These are phyloP conservation scores for Hippolais icterina DNA, from an alignment of 2,113 vertebrate genomes.

Conservation along the genomic window DNA sequence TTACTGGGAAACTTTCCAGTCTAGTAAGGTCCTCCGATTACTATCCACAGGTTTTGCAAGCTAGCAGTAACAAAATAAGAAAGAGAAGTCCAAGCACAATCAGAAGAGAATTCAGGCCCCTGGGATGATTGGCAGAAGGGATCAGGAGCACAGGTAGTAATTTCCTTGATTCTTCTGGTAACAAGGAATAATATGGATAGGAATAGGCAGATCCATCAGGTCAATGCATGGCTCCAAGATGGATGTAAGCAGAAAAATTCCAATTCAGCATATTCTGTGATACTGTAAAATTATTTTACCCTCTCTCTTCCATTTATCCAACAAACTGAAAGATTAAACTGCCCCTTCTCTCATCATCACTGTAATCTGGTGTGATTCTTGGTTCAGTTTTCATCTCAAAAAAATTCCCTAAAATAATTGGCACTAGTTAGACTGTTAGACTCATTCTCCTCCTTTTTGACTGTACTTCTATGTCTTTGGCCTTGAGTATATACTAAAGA, in stretches of 20 bases:
- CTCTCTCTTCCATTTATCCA: not conserved
- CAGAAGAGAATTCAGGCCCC: not conserved
- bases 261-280: not conserved
- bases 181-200: not conserved
- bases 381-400: not conserved
- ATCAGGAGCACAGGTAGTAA: not conserved
- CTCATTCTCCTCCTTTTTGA: not conserved
- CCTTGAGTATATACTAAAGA: rapidly evolving
- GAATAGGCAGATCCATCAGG: not conserved
- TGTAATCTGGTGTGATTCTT: not conserved
- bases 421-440: not conserved
- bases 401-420: not conserved
- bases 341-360: not conserved
- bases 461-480: not conserved
- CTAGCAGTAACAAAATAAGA: not conserved
- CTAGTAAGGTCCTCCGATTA: not conserved
- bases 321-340: not conserved
- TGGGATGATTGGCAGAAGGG: not conserved
- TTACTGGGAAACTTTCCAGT: not conserved
- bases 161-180: not conserved
- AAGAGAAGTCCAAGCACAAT: not conserved
- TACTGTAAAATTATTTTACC: not conserved
- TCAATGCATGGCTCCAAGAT: rapidly evolving
- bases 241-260: not conserved
- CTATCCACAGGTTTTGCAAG: not conserved